Conservation (phyloP, 2,113 vertebrate genomes). For the Chlorodrepanis virens region DNA sequence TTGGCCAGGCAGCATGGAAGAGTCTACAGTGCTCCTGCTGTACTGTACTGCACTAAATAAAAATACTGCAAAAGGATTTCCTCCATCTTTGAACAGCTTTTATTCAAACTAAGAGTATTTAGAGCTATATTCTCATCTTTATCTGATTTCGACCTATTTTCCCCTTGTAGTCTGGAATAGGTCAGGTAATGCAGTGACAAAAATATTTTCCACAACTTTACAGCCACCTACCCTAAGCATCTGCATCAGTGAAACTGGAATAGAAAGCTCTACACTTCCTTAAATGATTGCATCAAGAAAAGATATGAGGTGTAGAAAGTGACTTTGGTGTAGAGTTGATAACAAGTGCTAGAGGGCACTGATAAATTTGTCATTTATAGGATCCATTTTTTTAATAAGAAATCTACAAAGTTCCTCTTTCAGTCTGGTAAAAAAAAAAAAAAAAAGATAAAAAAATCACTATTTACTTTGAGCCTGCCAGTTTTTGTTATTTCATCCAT, state of each 20-base stretch:
- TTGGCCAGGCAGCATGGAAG: slow-evolving; percentile 17
- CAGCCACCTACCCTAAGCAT: neutral
- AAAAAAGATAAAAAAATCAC: neutral
- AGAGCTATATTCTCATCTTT: neutral
- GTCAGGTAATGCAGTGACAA: neutral
- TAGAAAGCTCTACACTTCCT: neutral
- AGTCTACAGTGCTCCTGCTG: neutral
- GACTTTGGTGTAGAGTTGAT: neutral
- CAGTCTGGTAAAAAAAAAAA: neutral
- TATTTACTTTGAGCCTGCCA: neutral
- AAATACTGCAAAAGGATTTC: neutral
- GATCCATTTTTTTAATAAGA: neutral
- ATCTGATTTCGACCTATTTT: neutral
- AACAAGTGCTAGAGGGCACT: neutral
- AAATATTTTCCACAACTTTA: neutral
- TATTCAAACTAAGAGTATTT: neutral
- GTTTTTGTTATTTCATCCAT: neutral
- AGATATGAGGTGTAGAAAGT: neutral
- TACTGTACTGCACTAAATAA: neutral
- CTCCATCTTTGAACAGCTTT: neutral
- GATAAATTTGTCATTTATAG: neutral
- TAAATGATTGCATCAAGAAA: neutral
- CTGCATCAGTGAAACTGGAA: neutral
- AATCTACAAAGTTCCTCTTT: neutral
- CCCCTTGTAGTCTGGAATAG: neutral